Evolutionary conservation across 2,113 vertebrate genomes (phyloP).

Genomic region (Eubucco bourcierii): DNA sequence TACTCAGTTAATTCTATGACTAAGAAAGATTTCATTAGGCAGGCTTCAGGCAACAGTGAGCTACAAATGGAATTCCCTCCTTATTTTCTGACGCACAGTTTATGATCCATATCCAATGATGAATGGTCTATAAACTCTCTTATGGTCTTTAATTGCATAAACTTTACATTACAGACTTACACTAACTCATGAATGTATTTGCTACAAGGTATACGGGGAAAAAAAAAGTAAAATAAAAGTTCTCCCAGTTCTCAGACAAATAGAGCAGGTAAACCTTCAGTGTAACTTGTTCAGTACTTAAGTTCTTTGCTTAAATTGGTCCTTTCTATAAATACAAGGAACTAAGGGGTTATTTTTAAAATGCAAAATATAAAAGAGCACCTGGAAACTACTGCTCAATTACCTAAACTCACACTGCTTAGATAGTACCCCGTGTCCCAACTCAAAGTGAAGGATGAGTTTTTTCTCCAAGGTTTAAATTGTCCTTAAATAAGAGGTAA

Average conservation of each 20-base stretch:
- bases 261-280: not conserved
- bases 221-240: not conserved
- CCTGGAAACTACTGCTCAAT: conserved; percentile 55
- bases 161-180: conserved; percentile 72
- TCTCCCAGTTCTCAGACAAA: conserved; percentile 14
- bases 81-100: conserved; percentile 78
- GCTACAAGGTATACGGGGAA: conserved; percentile 57
- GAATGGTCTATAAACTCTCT: conserved; percentile 78
- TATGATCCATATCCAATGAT: conserved; percentile 77
- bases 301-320: not conserved
- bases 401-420: conserved; percentile 50
- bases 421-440: conserved; percentile 47
- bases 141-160: conserved; percentile 76
- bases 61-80: conserved; percentile 77
- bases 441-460: conserved; percentile 37
- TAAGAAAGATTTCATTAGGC: conserved; percentile 78
- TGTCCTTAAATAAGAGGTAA: conserved; percentile 48
- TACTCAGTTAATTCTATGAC: conserved; percentile 75
- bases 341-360: conserved; percentile 57
- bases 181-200: conserved; percentile 67
- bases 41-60: conserved; percentile 78
- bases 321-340: conserved; percentile 40
- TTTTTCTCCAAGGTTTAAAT: conserved; percentile 36
- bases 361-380: not conserved
- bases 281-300: not conserved